A percentile compares a stretch with the other conserved stretches of the same genome.
Evolutionary conservation across 2,888 invertebrate genomes (phyloP).

Genomic region (Epicampocera succincta): DNA sequence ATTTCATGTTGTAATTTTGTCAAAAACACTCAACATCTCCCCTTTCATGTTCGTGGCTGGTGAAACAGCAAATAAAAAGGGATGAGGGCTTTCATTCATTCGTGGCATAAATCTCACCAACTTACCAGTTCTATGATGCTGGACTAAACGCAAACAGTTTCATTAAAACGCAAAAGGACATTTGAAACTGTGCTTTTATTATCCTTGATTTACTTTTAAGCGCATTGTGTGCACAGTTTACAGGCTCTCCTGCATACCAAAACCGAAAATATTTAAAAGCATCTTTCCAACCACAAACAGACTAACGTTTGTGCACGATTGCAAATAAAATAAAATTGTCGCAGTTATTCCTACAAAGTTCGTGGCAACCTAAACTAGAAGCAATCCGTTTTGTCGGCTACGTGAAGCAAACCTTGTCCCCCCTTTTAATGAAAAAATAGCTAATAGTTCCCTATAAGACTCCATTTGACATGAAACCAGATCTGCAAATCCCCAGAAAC

Average conservation of each 20-base stretch:
- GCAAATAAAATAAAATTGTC: too few species aligned
- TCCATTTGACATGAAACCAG: constrained; percentile 12
- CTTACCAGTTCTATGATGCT: constrained; percentile 5
- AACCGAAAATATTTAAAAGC: neutral
- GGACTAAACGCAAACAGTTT: constrained; percentile 7
- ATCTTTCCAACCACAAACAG: neutral
- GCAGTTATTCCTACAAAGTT: neutral
- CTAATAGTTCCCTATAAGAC: neutral
- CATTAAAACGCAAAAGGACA: constrained; percentile 6
- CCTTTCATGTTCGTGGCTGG: neutral
- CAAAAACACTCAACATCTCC: constrained; percentile 10
- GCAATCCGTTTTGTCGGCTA: constrained; percentile 26
- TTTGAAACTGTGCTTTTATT: constrained; percentile 16
- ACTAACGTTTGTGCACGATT: neutral
- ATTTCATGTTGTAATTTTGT: constrained; percentile 1
- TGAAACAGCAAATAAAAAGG: constrained; percentile 1
- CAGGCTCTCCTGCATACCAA: neutral
- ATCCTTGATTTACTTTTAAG: constrained; percentile 56
- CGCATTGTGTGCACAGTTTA: neutral
- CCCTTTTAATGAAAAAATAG: neutral
- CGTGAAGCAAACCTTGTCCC: neutral
- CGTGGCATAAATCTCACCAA: constrained; percentile 19
- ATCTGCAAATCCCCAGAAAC: constrained; percentile 47
- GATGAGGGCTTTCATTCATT: neutral
- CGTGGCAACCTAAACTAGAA: constrained; percentile 2